phyloP scores from a whole-genome alignment of 2,797 vertebrate species.

The Enteromius argenteus region DNA sequence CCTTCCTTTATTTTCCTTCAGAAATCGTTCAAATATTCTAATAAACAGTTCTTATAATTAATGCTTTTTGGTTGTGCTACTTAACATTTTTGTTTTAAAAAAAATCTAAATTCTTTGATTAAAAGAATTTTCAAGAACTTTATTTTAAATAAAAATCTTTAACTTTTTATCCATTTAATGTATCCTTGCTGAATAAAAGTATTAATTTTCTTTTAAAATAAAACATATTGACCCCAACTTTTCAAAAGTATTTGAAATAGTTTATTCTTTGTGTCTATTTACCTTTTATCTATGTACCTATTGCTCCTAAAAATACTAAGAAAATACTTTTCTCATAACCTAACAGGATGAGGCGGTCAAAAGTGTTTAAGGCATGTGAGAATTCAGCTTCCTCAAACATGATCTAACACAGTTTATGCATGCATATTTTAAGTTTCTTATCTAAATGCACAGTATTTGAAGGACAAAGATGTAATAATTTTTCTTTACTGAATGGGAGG shows the following conservation, averaged over 20 bases:
- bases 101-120: background rate
- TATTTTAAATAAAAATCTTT: too few species aligned
- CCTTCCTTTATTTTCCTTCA: background rate
- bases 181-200: background rate
- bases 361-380: slow-evolving; percentile 8
- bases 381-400: background rate
- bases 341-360: too few species aligned
- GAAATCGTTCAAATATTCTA: background rate
- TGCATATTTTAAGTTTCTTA: background rate
- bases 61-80: background rate
- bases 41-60: background rate
- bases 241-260: background rate
- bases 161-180: background rate
- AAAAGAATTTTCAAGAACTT: too few species aligned
- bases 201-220: background rate
- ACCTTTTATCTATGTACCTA: background rate
- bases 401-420: background rate
- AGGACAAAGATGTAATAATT: background rate
- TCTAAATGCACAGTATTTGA: background rate
- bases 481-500: background rate
- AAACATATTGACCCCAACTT: background rate
- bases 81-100: background rate
- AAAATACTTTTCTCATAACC: too few species aligned
- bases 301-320: background rate
- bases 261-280: background rate